Evolutionary conservation across 2,888 invertebrate genomes (phyloP).

Genomic region (Rhamnusium bicolor): DNA sequence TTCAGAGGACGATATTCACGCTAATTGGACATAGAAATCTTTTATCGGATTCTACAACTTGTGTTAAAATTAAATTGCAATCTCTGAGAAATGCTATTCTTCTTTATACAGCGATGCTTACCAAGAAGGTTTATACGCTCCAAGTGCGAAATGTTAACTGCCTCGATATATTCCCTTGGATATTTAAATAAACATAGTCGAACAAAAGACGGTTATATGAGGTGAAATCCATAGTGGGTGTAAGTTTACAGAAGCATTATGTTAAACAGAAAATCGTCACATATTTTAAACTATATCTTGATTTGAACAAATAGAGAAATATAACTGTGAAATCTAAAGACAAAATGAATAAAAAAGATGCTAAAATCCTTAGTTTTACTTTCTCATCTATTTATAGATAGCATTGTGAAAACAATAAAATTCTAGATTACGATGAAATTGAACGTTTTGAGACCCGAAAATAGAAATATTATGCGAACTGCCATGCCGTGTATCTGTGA

Average conservation of each 20-base stretch:
- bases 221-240: not conserved
- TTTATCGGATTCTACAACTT: slow-evolving; percentile 52
- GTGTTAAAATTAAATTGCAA: slow-evolving; percentile 52
- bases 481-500: too few relatives aligned
- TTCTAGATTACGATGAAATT: too few relatives aligned
- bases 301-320: too few relatives aligned
- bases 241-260: not conserved
- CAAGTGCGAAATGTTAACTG: slow-evolving; percentile 45
- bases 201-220: not conserved
- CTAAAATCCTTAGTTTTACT: too few relatives aligned
- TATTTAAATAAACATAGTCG: slow-evolving; percentile 8
- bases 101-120: slow-evolving; percentile 45
- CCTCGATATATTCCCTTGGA: slow-evolving; percentile 11
- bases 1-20: slow-evolving; percentile 51
- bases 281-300: not conserved
- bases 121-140: slow-evolving; percentile 43
- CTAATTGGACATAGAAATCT: slow-evolving; percentile 57
- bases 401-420: too few relatives aligned
- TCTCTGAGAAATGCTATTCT: slow-evolving; percentile 48
- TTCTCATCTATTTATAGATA: too few relatives aligned
- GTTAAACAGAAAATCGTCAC: not conserved
- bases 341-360: too few relatives aligned
- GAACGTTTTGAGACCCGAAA: too few relatives aligned
- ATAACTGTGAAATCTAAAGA: too few relatives aligned
- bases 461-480: too few relatives aligned